Conservation (phyloP, 2,888 invertebrate species). For the Megalurothrips usitatus region DNA sequence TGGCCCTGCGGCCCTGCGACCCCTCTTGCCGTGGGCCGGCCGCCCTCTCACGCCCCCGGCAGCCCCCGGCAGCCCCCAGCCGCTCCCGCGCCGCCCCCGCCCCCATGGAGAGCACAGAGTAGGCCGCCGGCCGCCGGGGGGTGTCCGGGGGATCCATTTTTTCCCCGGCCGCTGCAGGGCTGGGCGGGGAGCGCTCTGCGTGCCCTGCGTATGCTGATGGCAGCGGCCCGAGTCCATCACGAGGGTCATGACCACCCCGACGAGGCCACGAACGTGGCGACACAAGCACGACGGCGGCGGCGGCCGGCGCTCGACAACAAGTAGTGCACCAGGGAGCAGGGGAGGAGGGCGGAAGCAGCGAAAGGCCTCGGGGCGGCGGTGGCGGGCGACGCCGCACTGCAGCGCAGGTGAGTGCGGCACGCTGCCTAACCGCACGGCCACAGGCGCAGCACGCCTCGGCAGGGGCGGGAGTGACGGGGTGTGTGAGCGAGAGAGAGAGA, state of each 20-base stretch:
- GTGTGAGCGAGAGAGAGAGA: not conserved
- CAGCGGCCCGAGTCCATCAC: too few relatives aligned
- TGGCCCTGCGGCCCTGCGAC: not conserved
- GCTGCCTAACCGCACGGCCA: not conserved
- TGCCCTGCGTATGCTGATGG: too few relatives aligned
- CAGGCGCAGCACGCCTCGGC: not conserved
- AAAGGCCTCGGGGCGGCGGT: too few relatives aligned
- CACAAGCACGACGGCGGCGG: too few relatives aligned
- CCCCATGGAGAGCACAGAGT: too few relatives aligned
- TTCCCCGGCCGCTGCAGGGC: not conserved
- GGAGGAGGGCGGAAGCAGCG: too few relatives aligned
- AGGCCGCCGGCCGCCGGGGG: not conserved
- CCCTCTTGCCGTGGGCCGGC: not conserved
- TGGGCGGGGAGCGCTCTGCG: not conserved
- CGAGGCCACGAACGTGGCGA: too few relatives aligned
- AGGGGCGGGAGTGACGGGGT: not conserved
- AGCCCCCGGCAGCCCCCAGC: not conserved
- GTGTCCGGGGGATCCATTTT: not conserved
- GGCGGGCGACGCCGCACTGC: not conserved
- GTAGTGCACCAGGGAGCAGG: too few relatives aligned
- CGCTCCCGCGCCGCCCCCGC: not conserved
- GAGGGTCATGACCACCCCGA: too few relatives aligned
- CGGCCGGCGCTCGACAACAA: too few relatives aligned
- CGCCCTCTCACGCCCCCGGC: not conserved
- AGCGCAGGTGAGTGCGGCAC: not conserved